Percentiles rank a stretch among this genome's conserved stretches.
Conservation (phyloP, 2,797 vertebrate species). For the Danionella dracula region DNA sequence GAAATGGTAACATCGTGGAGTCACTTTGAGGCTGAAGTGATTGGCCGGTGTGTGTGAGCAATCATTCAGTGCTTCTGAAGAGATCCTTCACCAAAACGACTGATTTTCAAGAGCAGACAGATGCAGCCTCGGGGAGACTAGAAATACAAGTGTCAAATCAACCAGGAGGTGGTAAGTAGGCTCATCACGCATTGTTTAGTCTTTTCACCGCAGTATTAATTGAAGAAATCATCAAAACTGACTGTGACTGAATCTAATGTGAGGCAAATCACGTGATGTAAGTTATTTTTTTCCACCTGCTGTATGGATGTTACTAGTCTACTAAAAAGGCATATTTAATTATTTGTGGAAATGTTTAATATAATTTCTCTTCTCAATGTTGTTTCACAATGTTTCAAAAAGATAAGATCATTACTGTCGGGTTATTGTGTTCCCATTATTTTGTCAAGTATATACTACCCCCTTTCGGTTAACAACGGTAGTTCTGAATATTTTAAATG, state of each 20-base stretch:
- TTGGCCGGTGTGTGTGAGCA: constrained; percentile 67
- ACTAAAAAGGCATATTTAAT: no score
- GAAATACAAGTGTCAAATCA: constrained; percentile 22
- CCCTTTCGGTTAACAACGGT: no score
- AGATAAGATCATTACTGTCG: no score
- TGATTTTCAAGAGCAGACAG: constrained; percentile 62
- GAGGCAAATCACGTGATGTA: background rate
- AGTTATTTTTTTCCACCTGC: background rate
- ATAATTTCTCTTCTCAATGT: no score
- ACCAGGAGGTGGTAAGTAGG: constrained; percentile 15
- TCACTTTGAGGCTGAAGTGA: constrained; percentile 66
- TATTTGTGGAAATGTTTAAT: no score
- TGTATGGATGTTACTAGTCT: background rate
- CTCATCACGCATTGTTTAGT: constrained; percentile 12
- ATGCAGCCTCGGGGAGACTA: constrained; percentile 16
- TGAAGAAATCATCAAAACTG: constrained; percentile 11
- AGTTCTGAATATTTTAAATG: no score
- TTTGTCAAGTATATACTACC: no score
- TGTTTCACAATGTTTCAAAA: no score
- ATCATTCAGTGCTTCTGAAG: constrained; percentile 64
- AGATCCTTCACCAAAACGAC: constrained; percentile 46
- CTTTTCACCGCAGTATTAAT: constrained; percentile 2
- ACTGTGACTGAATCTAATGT: background rate
- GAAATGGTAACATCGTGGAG: constrained; percentile 39
- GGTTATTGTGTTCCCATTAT: no score